Conservation (phyloP, 2,797 vertebrate species). For the Hydrocynus forskahlii region DNA sequence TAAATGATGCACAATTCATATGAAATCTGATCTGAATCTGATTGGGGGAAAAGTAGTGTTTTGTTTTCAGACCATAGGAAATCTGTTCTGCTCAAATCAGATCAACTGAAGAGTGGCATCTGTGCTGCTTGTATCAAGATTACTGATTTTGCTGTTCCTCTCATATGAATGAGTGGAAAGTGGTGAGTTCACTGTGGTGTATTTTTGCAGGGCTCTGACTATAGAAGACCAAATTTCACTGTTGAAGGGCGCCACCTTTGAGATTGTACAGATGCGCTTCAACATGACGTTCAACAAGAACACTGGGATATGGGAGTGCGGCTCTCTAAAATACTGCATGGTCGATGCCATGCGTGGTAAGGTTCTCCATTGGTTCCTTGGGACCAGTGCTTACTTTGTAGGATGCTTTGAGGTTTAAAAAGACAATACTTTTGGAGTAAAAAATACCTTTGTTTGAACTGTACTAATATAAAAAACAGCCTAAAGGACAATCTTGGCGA, state of each 20-base stretch:
- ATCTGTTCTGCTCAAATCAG: too few species aligned
- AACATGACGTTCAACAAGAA: slow-evolving; percentile 76
- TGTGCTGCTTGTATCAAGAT: too few species aligned
- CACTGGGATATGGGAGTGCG: slow-evolving; percentile 73
- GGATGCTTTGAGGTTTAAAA: not conserved
- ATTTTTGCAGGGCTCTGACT: slow-evolving; percentile 62
- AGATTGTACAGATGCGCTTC: slow-evolving; percentile 76
- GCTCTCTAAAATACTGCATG: slow-evolving; percentile 70
- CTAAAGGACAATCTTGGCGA: too few species aligned
- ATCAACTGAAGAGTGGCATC: too few species aligned
- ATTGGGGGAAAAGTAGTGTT: too few species aligned
- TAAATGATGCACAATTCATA: too few species aligned
- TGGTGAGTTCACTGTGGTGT: not conserved
- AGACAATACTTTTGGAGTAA: not conserved
- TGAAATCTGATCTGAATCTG: too few species aligned
- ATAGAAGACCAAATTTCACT: slow-evolving; percentile 77
- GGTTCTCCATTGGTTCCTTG: not conserved
- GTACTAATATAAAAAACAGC: not conserved
- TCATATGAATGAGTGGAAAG: not conserved
- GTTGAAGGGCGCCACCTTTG: slow-evolving; percentile 74
- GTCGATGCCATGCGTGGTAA: slow-evolving; percentile 72
- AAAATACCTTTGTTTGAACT: not conserved
- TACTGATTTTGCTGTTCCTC: not conserved
- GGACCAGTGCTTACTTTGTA: not conserved
- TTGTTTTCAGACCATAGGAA: too few species aligned